Evolutionary conservation across 2,113 vertebrate species (phyloP).

Genomic region (Hydropotes inermis): DNA sequence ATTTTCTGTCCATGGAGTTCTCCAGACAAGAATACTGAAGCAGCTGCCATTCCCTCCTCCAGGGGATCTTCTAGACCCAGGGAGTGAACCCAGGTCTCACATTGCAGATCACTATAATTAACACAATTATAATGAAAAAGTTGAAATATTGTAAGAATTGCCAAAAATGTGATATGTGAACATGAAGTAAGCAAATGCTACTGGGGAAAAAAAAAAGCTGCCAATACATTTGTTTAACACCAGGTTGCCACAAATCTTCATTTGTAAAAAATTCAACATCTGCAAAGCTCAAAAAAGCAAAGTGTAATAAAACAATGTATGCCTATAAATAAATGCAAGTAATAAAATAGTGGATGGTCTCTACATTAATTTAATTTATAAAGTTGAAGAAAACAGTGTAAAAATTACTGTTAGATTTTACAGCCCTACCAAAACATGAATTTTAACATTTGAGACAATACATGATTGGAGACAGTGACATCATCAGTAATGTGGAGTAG

Average conservation of each 20-base stretch:
- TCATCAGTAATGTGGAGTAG: not conserved
- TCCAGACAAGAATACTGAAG: not conserved
- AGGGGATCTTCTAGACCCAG: not conserved
- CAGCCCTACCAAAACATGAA: fast-evolving
- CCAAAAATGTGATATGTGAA: not conserved
- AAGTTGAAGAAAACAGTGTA: not conserved
- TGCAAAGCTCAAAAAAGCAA: not conserved
- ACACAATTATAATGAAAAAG: not conserved
- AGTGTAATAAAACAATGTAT: not conserved
- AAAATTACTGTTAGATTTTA: not conserved
- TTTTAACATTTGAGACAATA: not conserved
- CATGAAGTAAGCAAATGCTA: not conserved
- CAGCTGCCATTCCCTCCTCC: not conserved
- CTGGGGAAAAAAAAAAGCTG: not conserved
- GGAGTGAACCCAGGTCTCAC: not conserved
- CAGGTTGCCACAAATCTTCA: not conserved
- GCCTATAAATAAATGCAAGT: not conserved
- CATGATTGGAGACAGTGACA: not conserved
- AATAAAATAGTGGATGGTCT: not conserved
- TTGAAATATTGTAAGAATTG: not conserved
- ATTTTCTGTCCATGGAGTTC: not conserved
- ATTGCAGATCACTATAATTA: not conserved
- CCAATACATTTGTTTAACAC: not conserved
- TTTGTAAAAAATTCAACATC: not conserved
- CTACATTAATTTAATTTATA: not conserved